phyloP scores from a whole-genome alignment of 2,797 vertebrate species.

The Cirrhinus mrigala region DNA sequence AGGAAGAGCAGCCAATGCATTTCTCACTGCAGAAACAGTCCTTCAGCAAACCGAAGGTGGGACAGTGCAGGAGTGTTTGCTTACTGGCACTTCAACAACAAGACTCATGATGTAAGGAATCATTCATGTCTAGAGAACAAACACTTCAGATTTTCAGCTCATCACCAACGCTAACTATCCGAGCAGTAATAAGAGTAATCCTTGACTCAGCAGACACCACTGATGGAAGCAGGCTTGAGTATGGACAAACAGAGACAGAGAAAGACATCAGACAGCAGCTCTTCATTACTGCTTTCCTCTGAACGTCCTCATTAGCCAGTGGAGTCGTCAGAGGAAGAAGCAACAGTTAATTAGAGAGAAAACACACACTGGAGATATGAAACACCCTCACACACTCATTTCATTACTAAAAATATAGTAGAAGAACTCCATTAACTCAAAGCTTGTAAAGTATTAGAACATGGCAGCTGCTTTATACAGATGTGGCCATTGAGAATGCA shows the following conservation, averaged over 20 bases:
- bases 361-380: background rate
- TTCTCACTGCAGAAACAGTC: background rate
- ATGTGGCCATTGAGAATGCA: too few species aligned
- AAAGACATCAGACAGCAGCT: background rate
- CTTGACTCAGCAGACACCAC: background rate
- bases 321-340: background rate
- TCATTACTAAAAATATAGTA: background rate
- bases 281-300: background rate
- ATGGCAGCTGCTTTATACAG: background rate
- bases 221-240: background rate
- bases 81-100: background rate
- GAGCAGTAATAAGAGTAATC: background rate
- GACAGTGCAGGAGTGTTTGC: background rate
- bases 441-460: background rate
- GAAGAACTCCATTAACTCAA: background rate
- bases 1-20: background rate
- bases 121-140: background rate
- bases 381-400: background rate
- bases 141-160: background rate
- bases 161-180: background rate
- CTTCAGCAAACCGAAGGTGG: background rate
- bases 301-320: background rate
- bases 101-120: background rate
- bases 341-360: constrained; percentile 9
- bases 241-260: background rate